Conservation (phyloP, 1,140 invertebrate species). For the Papilio xuthus region DNA sequence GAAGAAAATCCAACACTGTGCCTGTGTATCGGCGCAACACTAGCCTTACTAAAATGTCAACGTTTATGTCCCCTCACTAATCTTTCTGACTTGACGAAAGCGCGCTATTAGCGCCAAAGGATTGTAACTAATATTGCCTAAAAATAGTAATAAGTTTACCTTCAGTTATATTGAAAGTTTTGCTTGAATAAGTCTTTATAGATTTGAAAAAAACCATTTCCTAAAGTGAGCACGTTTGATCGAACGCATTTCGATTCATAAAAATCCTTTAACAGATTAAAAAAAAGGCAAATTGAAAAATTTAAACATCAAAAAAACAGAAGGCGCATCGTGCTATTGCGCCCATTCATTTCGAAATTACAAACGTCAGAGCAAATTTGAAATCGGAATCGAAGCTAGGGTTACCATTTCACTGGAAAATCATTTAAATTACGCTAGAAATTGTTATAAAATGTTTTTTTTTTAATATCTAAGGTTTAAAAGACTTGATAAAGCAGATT, state of each 20-base stretch:
- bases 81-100: no score
- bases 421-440: not conserved
- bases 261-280: slow-evolving; percentile 33
- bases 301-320: slow-evolving; percentile 55
- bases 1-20: no score
- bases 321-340: slow-evolving; percentile 51
- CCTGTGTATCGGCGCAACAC: no score
- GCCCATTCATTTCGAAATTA: slow-evolving; percentile 59
- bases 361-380: slow-evolving; percentile 56
- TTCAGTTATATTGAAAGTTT: not conserved
- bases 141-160: not conserved
- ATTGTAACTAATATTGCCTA: no score
- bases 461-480: no score
- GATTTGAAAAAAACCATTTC: not conserved
- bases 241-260: slow-evolving; percentile 26
- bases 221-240: slow-evolving; percentile 21
- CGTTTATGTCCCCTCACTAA: no score
- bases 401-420: not conserved
- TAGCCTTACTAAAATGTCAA: no score
- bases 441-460: not conserved
- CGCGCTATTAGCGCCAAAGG: no score
- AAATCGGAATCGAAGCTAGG: slow-evolving; percentile 60
- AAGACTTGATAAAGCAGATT: no score
- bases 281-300: slow-evolving; percentile 41
- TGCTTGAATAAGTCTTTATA: not conserved